Conservation (phyloP, 2,113 vertebrate genomes). For the Calidris pugnax region DNA sequence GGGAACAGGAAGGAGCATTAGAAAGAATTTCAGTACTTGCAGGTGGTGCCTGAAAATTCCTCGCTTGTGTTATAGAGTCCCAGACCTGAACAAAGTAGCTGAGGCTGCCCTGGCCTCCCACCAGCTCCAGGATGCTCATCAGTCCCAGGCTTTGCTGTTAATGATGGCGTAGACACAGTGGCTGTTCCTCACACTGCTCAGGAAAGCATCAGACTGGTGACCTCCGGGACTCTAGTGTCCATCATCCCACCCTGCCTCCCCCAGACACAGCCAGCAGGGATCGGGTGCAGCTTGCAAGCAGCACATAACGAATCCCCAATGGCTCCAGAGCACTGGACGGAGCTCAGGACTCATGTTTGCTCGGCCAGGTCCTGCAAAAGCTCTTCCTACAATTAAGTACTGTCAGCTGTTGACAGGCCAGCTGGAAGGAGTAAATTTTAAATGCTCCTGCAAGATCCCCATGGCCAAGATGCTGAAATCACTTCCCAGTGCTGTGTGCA, state of each 20-base stretch:
- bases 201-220: neutral
- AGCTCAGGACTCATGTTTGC: neutral
- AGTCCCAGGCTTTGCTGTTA: neutral
- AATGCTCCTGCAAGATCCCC: neutral
- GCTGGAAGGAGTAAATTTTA: neutral
- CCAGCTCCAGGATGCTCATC: neutral
- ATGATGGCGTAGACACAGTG: neutral
- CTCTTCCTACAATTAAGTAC: neutral
- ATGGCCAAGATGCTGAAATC: neutral
- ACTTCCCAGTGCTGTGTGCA: accelerated
- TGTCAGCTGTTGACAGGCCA: neutral
- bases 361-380: neutral
- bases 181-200: neutral
- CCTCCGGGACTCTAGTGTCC: neutral
- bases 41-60: neutral
- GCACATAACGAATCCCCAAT: accelerated
- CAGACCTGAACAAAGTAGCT: neutral
- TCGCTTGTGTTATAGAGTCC: accelerated
- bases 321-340: neutral
- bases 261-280: neutral
- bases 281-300: neutral
- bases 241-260: neutral
- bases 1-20: neutral
- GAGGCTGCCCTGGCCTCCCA: neutral
- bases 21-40: neutral